Evolutionary conservation across 2,113 vertebrate genomes (phyloP).

Genomic region (Lutjanus erythropterus): DNA sequence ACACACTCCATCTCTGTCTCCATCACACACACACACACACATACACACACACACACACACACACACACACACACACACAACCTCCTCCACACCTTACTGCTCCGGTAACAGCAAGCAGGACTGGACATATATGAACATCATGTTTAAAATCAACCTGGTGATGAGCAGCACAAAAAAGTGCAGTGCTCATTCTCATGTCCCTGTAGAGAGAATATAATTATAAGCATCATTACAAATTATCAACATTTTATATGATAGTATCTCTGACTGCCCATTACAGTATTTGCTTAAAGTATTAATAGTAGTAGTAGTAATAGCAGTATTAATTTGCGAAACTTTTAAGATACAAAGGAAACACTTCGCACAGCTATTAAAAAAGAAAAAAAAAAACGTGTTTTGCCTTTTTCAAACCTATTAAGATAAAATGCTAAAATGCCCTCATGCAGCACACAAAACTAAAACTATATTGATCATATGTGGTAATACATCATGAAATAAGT

Average conservation of each 20-base stretch:
- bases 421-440: no score
- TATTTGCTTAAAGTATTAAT: no score
- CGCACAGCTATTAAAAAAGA: no score
- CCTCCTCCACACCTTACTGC: slow-evolving; percentile 34
- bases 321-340: no score
- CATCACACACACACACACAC: slow-evolving; percentile 32
- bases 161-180: neutral
- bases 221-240: no score
- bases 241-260: neutral
- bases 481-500: neutral
- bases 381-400: no score
- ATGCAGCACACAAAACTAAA: neutral
- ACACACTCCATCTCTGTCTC: slow-evolving; percentile 38
- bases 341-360: no score
- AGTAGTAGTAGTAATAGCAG: no score
- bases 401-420: no score
- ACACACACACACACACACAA: slow-evolving; percentile 31
- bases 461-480: neutral
- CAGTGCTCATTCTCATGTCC: neutral
- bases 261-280: neutral
- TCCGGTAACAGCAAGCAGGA: neutral
- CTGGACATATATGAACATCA: slow-evolving; percentile 1
- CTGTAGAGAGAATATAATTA: neutral
- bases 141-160: slow-evolving; percentile 7
- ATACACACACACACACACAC: slow-evolving; percentile 35